phyloP scores from a whole-genome alignment of 2,797 vertebrate species.

The Buphagus erythrorhynchus region DNA sequence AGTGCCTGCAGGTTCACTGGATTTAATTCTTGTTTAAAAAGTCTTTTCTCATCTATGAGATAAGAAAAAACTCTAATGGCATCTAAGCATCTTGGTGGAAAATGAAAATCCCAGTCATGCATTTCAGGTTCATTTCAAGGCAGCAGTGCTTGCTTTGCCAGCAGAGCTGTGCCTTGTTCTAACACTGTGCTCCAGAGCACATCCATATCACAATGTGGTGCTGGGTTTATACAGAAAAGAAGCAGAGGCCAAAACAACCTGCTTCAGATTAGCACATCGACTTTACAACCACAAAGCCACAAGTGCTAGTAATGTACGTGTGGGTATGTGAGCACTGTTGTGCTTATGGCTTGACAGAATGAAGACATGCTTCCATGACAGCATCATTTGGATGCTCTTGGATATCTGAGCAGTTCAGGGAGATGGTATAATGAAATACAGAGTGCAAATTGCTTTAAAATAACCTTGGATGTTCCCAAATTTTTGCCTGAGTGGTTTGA shows the following conservation, averaged over 20 bases:
- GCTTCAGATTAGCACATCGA: neutral
- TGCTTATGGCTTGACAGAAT: neutral
- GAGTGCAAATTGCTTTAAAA: neutral
- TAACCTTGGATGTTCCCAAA: neutral
- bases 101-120: neutral
- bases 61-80: neutral
- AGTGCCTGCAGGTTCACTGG: neutral
- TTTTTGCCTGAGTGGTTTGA: neutral
- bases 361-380: neutral
- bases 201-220: fast-evolving
- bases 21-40: neutral
- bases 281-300: neutral
- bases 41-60: neutral
- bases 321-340: neutral
- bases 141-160: neutral
- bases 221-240: neutral
- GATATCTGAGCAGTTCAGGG: neutral
- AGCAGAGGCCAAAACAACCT: neutral
- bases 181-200: neutral
- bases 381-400: neutral
- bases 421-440: neutral
- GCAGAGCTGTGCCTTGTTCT: neutral
- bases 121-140: neutral
- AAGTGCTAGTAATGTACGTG: neutral
- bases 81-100: neutral